Evolutionary conservation across 2,888 invertebrate genomes (phyloP), one percentile per base, ranked within the genome.

Genomic region (Caenorhabditis drosophilae): DNA sequence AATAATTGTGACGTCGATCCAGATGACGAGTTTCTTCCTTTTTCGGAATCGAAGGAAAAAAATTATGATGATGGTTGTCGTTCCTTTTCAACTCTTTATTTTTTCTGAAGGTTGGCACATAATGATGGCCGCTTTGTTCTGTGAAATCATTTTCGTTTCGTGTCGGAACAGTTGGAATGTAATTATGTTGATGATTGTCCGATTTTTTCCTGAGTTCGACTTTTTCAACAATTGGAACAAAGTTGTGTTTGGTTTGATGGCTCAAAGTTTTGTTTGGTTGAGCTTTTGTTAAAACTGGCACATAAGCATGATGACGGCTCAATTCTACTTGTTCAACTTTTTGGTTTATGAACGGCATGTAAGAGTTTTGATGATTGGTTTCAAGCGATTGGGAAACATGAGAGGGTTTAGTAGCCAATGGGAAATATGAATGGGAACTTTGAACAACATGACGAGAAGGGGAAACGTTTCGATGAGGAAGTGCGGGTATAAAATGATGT

Each of bases 61-160:
- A 66, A 18, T 66, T 60, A 46, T 66, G 66, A 16, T 55, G 44
- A 18, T 35, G 35, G 35, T 7, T 55, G 51, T 51, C 4, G 35
- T 42, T 1, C 31, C 22, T 53, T 55, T 23, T 44, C 23, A 6
- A 51, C 44, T 38, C 20, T n/a, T 46, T 47, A 6, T 60, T 34
- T 4, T 26, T 22, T 16, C 31, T 38, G 23, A 55, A 44, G 16
- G 51, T 46, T 52, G 66, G 66, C 9, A 67, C 48, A 35, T 52
- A 67, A 27, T 60, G 50, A 46, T 67, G 66, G 7, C 51, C 49
- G 7, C 18, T 18, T 15, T 7, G 4, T 27, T 18, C 34, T 23
- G 4, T 20, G 4, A 9, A 12, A 22, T 18, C n/a, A 4, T 23
- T 16, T 9, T 46, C 31, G 20, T 22, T 20, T 22, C 20, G 4